Evolutionary conservation across 2,888 invertebrate species (phyloP).

Genomic region (Panzeria rudis): DNA sequence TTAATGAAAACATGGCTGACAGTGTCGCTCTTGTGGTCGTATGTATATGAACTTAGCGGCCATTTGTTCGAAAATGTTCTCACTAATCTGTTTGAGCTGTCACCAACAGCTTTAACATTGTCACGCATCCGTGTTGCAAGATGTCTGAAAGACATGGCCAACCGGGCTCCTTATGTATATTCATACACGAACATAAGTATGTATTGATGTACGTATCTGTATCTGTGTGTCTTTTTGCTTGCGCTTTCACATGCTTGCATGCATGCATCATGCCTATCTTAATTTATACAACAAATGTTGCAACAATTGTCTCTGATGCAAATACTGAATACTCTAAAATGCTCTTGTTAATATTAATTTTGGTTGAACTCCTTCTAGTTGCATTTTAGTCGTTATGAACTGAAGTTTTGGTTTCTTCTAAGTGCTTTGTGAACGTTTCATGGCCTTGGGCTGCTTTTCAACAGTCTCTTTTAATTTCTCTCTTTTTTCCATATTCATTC

Average conservation of each 20-base stretch:
- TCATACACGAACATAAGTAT: background rate
- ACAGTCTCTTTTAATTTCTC: slow-evolving; percentile 33
- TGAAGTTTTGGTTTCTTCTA: slow-evolving; percentile 51
- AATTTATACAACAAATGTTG: slow-evolving; percentile 65
- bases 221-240: no score
- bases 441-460: slow-evolving; percentile 49
- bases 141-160: no score
- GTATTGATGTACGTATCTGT: background rate
- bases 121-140: no score
- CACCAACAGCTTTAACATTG: no score
- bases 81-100: no score
- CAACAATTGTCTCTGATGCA: slow-evolving; percentile 48
- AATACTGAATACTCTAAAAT: slow-evolving; percentile 42
- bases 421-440: slow-evolving; percentile 48
- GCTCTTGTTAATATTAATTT: slow-evolving; percentile 56
- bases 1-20: no score
- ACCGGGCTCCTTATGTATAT: no score
- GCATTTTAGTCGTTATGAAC: slow-evolving; percentile 7
- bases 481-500: background rate
- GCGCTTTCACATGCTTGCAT: slow-evolving; percentile 16
- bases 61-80: no score
- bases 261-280: slow-evolving; percentile 39
- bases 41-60: no score
- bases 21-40: no score
- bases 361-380: slow-evolving; percentile 18